phyloP scores from a whole-genome alignment of 1,140 invertebrate species.

The Planococcus citri region DNA sequence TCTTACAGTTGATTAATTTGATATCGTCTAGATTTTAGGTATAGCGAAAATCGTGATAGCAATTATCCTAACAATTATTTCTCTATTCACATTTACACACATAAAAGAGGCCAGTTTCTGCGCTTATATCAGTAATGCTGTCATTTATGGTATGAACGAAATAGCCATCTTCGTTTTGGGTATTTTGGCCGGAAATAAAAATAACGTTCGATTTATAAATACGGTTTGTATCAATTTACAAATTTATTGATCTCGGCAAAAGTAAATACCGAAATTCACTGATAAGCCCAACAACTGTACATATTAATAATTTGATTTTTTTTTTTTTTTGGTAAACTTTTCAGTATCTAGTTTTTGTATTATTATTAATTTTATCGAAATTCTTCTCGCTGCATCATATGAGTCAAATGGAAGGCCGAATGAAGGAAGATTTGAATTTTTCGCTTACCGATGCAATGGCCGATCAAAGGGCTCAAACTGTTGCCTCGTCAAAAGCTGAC shows the following conservation, averaged over 20 bases:
- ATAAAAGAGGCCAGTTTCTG: not conserved
- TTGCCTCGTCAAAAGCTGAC: not conserved
- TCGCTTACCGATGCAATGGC: not conserved
- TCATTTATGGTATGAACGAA: not conserved
- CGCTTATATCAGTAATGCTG: not conserved
- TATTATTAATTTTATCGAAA: not conserved
- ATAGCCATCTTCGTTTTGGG: not conserved
- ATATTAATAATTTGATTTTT: too few relatives aligned
- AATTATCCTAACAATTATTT: not conserved
- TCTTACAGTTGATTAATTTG: not conserved
- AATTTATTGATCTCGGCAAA: too few relatives aligned
- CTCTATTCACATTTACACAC: not conserved
- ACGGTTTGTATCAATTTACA: not conserved
- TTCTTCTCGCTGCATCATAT: not conserved
- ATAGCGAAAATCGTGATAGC: not conserved
- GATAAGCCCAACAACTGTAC: too few relatives aligned
- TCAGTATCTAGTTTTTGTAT: not conserved
- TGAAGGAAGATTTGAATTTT: not conserved
- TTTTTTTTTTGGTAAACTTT: not conserved
- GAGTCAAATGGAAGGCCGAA: not conserved
- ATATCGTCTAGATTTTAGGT: slow-evolving; percentile 1
- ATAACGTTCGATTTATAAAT: not conserved
- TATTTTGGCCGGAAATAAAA: not conserved
- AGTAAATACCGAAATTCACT: too few relatives aligned
- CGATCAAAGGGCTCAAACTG: not conserved